These are phyloP conservation scores for Osmoderma eremita DNA, from an alignment of 2,888 invertebrate genomes.

Conservation along the genomic window DNA sequence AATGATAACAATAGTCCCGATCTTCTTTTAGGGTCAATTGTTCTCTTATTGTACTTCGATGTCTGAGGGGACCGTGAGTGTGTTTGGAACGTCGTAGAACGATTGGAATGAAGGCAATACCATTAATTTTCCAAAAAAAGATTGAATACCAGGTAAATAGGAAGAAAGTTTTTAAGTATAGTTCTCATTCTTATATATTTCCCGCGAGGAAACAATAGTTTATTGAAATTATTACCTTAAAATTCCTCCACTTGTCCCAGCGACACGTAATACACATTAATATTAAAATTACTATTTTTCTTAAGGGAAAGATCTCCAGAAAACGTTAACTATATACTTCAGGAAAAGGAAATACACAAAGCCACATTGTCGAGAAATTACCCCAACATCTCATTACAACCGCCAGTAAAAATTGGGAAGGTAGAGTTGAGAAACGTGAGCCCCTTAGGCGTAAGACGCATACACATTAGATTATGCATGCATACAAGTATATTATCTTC, in stretches of 20 bases:
- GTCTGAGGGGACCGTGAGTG: slow-evolving; percentile 32
- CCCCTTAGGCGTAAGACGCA: too few species aligned
- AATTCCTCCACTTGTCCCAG: neutral
- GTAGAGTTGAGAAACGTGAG: too few species aligned
- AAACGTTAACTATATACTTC: too few species aligned
- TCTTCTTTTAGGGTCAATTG: slow-evolving; percentile 54
- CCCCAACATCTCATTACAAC: too few species aligned
- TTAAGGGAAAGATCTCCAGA: too few species aligned
- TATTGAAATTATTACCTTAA: slow-evolving; percentile 10
- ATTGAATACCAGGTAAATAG: slow-evolving; percentile 21
- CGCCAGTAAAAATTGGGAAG: too few species aligned
- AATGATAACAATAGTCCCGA: slow-evolving; percentile 57
- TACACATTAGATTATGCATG: too few species aligned
- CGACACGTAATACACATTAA: too few species aligned
- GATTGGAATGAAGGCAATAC: slow-evolving; percentile 44
- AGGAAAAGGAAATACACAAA: too few species aligned
- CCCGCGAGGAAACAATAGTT: slow-evolving; percentile 14
- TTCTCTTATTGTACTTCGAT: slow-evolving; percentile 54
- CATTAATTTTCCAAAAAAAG: slow-evolving; percentile 52
- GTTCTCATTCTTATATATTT: slow-evolving; percentile 10
- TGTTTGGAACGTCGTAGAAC: neutral
- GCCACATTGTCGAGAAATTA: too few species aligned
- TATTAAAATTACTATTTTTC: too few species aligned
- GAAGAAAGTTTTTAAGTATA: slow-evolving; percentile 39
- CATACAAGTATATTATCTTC: too few species aligned